These are phyloP conservation scores for Harpagifer antarcticus DNA, from an alignment of 2,797 vertebrate genomes.

Conservation along the genomic window DNA sequence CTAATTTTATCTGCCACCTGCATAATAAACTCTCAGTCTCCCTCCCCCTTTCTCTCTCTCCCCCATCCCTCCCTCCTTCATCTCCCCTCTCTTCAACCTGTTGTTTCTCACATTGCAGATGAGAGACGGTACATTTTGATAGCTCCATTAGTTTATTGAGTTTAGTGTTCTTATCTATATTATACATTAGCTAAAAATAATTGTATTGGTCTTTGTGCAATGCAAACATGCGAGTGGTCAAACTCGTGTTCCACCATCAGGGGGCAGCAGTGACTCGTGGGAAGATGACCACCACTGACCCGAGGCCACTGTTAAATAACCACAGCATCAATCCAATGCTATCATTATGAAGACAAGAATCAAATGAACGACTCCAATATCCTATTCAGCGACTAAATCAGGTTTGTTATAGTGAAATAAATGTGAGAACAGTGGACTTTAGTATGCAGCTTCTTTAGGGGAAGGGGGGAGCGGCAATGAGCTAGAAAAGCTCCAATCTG, in stretches of 20 bases:
- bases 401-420: constrained; percentile 15
- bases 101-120: constrained; percentile 30
- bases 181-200: neutral
- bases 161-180: constrained; percentile 4
- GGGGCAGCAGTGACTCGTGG: constrained; percentile 70
- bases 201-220: neutral
- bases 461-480: constrained; percentile 48
- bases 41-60: constrained; percentile 43
- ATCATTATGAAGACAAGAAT: constrained; percentile 3
- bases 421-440: constrained; percentile 46
- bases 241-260: constrained; percentile 58
- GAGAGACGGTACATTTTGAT: neutral
- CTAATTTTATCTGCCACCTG: constrained; percentile 91
- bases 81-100: constrained; percentile 34
- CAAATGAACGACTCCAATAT: neutral
- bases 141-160: neutral
- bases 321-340: neutral
- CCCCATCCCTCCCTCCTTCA: constrained; percentile 14
- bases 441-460: constrained; percentile 26
- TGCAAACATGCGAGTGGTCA: constrained; percentile 20
- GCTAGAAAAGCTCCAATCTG: constrained; percentile 36
- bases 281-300: constrained; percentile 41
- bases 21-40: constrained; percentile 78
- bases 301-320: constrained; percentile 9
- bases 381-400: constrained; percentile 10